Percentiles rank a stretch among this genome's conserved stretches.
These are phyloP conservation scores for Eleginops maclovinus DNA, from an alignment of 2,113 vertebrate genomes.

Conservation along the genomic window DNA sequence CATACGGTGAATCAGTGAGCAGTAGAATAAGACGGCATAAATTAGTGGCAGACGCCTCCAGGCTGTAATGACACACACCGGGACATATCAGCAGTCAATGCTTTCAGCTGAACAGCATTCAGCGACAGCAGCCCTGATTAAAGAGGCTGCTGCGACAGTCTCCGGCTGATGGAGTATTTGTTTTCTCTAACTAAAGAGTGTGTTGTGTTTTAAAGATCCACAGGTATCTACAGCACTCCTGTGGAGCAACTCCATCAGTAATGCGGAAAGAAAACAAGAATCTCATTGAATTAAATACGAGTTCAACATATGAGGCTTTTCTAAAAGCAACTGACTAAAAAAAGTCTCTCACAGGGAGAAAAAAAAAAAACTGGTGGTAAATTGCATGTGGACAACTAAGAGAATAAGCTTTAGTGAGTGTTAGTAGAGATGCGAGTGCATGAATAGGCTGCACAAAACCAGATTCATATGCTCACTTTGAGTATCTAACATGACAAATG, in stretches of 20 bases:
- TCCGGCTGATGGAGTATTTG: slow-evolving; percentile 66
- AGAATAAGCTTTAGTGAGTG: too few relatives aligned
- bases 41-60: slow-evolving; percentile 44
- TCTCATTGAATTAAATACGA: slow-evolving; percentile 42
- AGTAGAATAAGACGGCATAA: slow-evolving; percentile 47
- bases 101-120: slow-evolving; percentile 55
- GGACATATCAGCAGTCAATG: slow-evolving; percentile 61
- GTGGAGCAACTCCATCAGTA: slow-evolving; percentile 57
- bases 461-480: too few relatives aligned
- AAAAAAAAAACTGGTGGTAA: background rate
- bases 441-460: too few relatives aligned
- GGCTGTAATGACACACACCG: slow-evolving; percentile 58
- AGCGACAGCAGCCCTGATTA: slow-evolving; percentile 61
- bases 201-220: slow-evolving; percentile 60
- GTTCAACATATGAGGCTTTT: background rate
- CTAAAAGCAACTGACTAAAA: background rate
- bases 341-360: background rate
- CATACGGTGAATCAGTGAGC: slow-evolving; percentile 33
- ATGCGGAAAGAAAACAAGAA: slow-evolving; percentile 32
- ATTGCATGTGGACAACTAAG: too few relatives aligned
- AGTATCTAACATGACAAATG: too few relatives aligned
- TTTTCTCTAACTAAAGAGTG: slow-evolving; percentile 60
- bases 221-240: slow-evolving; percentile 51
- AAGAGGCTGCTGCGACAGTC: slow-evolving; percentile 59
- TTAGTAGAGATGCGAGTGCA: too few relatives aligned